Evolutionary conservation across 2,888 invertebrate genomes (phyloP).

Genomic region (Troides helena): DNA sequence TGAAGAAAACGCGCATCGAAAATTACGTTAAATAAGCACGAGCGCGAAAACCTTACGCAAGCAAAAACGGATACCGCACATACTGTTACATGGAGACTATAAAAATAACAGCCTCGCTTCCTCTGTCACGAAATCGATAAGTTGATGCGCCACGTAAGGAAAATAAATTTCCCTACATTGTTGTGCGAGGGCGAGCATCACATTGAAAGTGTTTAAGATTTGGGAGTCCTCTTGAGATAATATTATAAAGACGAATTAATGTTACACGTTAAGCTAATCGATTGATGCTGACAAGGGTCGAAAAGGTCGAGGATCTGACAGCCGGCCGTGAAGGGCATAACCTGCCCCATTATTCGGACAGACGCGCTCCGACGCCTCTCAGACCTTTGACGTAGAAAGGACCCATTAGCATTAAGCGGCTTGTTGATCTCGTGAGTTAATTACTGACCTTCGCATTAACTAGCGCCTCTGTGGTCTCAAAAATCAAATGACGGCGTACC

Average conservation of each 20-base stretch:
- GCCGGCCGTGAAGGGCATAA: slow-evolving; percentile 55
- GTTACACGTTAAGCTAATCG: slow-evolving; percentile 72
- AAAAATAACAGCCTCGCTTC: slow-evolving; percentile 50
- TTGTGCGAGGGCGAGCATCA: slow-evolving; percentile 41
- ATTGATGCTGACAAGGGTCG: slow-evolving; percentile 75
- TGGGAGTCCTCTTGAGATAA: slow-evolving; percentile 52
- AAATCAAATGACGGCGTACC: slow-evolving; percentile 39
- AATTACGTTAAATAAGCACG: slow-evolving; percentile 27
- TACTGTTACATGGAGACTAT: slow-evolving; percentile 38
- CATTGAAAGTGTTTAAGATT: slow-evolving; percentile 49
- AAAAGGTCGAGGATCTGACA: slow-evolving; percentile 54
- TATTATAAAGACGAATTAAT: slow-evolving; percentile 46
- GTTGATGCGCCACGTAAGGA: slow-evolving; percentile 51
- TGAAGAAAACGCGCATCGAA: slow-evolving; percentile 24
- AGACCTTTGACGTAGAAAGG: slow-evolving; percentile 76
- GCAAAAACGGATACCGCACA: slow-evolving; percentile 38
- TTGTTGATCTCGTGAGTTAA: slow-evolving; percentile 76
- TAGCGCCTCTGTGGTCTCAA: slow-evolving; percentile 47
- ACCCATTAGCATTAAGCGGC: slow-evolving; percentile 75
- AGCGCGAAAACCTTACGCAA: slow-evolving; percentile 27
- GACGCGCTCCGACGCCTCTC: slow-evolving; percentile 75
- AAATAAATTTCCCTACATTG: slow-evolving; percentile 52
- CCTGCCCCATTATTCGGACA: slow-evolving; percentile 75
- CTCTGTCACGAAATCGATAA: slow-evolving; percentile 52
- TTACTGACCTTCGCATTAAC: slow-evolving; percentile 70